A percentile compares a stretch with the other conserved stretches of the same genome.
Conservation (phyloP, 2,888 invertebrate species). For the Leptinotarsa tumamoca region DNA sequence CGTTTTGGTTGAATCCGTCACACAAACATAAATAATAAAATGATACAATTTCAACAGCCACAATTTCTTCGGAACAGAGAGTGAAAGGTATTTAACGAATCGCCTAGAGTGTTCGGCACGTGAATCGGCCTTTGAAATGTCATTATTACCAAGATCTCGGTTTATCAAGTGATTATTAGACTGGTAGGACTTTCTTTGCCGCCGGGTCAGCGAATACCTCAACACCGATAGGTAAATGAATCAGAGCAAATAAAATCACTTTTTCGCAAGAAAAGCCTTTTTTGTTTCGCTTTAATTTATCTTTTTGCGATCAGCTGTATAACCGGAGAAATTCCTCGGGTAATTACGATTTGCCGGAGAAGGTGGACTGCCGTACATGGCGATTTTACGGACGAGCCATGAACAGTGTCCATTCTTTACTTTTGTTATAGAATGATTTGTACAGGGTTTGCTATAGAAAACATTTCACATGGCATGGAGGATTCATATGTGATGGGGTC, state of each 20-base stretch:
- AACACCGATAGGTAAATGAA: conserved; percentile 46
- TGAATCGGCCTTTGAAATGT: conserved; percentile 52
- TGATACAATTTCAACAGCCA: conserved; percentile 17
- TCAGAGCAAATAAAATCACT: conserved; percentile 53
- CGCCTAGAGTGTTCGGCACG: conserved; percentile 47
- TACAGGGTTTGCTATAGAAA: too few relatives aligned
- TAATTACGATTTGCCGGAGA: conserved; percentile 26
- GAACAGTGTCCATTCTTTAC: too few relatives aligned
- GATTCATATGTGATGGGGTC: too few relatives aligned
- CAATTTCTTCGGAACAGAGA: conserved; percentile 29
- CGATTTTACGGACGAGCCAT: not conserved
- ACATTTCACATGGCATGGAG: too few relatives aligned
- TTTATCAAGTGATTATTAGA: conserved; percentile 61
- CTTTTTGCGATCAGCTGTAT: conserved; percentile 33
- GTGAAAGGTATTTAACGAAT: conserved; percentile 47
- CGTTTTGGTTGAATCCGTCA: not conserved
- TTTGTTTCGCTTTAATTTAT: conserved; percentile 36
- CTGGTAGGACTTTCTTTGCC: conserved; percentile 60
- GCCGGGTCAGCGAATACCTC: conserved; percentile 47
- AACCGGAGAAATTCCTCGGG: conserved; percentile 34
- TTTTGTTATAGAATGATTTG: too few relatives aligned
- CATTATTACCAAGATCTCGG: conserved; percentile 59
- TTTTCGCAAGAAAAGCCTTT: conserved; percentile 43
- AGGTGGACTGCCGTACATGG: conserved; percentile 15
- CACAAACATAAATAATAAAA: conserved; percentile 5